Evolutionary conservation across 1,140 invertebrate genomes (phyloP).

Genomic region (Olivierus martensii): DNA sequence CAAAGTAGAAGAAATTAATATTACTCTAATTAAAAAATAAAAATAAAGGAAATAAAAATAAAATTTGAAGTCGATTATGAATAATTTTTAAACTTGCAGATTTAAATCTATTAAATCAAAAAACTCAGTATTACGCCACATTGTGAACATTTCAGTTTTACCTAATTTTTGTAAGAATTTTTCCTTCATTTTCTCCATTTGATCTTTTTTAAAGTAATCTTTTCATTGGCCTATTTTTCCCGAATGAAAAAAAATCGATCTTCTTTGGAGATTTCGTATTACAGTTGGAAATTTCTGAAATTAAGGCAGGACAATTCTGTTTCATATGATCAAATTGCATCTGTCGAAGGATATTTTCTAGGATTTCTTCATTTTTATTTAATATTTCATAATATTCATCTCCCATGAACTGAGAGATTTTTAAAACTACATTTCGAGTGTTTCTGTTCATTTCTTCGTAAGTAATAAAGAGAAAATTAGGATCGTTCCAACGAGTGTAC

Average conservation of each 20-base stretch:
- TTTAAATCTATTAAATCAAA: too few relatives aligned
- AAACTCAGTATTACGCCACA: not conserved
- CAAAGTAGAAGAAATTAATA: too few relatives aligned
- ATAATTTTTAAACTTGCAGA: too few relatives aligned
- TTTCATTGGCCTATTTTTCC: constrained; percentile 36
- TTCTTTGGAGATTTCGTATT: not conserved
- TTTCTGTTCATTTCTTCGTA: constrained; percentile 13
- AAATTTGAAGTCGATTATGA: too few relatives aligned
- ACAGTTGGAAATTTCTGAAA: too few relatives aligned
- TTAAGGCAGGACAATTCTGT: not conserved
- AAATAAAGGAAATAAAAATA: too few relatives aligned
- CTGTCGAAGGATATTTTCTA: not conserved
- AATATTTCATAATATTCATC: not conserved
- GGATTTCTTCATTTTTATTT: not conserved
- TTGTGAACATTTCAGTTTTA: not conserved
- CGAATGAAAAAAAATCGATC: constrained; percentile 31
- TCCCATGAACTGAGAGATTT: constrained; percentile 28
- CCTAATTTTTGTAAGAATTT: not conserved
- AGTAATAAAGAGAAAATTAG: constrained; percentile 10
- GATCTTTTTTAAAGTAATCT: constrained; percentile 29
- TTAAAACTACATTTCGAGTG: not conserved
- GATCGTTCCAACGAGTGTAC: constrained; percentile 3
- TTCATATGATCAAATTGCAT: not conserved
- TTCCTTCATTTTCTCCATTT: constrained; percentile 29
- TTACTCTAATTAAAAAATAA: too few relatives aligned